Conservation (phyloP, 2,888 invertebrate genomes). For the Kryphioiulus occultus region DNA sequence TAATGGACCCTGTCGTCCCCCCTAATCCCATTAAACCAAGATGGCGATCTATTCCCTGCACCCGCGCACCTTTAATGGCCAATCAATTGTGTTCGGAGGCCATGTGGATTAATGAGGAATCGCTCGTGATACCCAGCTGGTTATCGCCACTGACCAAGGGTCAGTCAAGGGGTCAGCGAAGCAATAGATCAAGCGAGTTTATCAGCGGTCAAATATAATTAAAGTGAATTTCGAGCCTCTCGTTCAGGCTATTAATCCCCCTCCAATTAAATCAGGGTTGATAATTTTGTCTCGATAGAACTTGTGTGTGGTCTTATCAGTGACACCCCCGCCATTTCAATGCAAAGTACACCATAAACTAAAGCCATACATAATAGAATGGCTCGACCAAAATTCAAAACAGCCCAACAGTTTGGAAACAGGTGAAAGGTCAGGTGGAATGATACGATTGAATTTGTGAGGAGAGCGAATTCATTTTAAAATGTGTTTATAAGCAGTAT, state of each 20-base stretch:
- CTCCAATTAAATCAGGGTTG: not conserved
- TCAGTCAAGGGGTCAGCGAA: not conserved
- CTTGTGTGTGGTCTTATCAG: not conserved
- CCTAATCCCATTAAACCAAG: not conserved
- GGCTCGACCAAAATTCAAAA: too few species aligned
- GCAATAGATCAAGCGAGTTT: constrained; percentile 2
- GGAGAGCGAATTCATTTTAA: too few species aligned
- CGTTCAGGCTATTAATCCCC: not conserved
- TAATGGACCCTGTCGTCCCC: not conserved
- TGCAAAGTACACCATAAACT: not conserved
- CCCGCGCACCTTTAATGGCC: not conserved
- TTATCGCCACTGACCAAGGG: not conserved
- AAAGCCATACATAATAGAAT: not conserved
- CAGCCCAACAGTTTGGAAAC: too few species aligned
- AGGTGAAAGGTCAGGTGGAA: too few species aligned
- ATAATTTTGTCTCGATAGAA: not conserved
- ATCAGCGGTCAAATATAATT: not conserved
- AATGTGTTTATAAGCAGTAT: too few species aligned
- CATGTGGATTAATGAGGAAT: not conserved
- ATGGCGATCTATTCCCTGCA: not conserved
- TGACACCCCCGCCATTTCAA: not conserved
- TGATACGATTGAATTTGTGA: too few species aligned
- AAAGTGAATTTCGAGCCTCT: not conserved
- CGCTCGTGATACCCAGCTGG: not conserved
- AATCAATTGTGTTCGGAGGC: not conserved